phyloP scores from a whole-genome alignment of 64 coral and sea anemone genomes.

The Montipora foliosa region DNA sequence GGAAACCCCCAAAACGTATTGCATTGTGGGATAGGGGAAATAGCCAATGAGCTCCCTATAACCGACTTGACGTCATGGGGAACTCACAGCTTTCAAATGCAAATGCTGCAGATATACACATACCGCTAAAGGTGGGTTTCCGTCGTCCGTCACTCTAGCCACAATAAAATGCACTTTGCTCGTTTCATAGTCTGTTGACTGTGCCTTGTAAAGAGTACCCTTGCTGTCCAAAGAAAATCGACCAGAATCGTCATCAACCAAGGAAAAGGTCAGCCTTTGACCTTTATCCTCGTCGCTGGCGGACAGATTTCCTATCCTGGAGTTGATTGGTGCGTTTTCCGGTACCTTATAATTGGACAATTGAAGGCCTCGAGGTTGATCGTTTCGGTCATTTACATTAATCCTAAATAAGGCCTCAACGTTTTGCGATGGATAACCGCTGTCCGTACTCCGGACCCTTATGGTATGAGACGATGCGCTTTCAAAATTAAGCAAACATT shows the following conservation, averaged over 20 bases:
- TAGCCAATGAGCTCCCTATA: no score
- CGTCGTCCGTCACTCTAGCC: constrained; percentile 63
- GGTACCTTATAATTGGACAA: constrained; percentile 70
- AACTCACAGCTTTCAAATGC: no score
- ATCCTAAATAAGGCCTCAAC: constrained; percentile 48
- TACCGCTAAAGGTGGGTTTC: constrained; percentile 57
- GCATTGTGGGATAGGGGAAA: no score
- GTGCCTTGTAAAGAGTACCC: constrained; percentile 58
- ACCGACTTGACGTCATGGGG: no score
- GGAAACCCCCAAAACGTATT: no score
- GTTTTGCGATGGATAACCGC: constrained; percentile 65
- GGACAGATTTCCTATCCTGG: constrained; percentile 59
- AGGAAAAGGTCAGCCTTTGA: constrained; percentile 73
- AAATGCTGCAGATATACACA: neutral
- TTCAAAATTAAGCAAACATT: constrained; percentile 86
- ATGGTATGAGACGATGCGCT: constrained; percentile 58
- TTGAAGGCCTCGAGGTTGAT: constrained; percentile 65
- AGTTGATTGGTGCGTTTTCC: constrained; percentile 62
- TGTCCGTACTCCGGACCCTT: constrained; percentile 70
- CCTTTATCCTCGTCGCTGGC: constrained; percentile 74
- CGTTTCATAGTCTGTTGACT: constrained; percentile 82
- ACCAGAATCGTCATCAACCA: constrained; percentile 71
- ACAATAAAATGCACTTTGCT: constrained; percentile 71
- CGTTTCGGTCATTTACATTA: constrained; percentile 68
- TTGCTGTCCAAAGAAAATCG: constrained; percentile 69